Percentiles rank a stretch among this genome's conserved stretches.
Conservation (phyloP, 2,113 vertebrate species). For the Eleginops maclovinus region DNA sequence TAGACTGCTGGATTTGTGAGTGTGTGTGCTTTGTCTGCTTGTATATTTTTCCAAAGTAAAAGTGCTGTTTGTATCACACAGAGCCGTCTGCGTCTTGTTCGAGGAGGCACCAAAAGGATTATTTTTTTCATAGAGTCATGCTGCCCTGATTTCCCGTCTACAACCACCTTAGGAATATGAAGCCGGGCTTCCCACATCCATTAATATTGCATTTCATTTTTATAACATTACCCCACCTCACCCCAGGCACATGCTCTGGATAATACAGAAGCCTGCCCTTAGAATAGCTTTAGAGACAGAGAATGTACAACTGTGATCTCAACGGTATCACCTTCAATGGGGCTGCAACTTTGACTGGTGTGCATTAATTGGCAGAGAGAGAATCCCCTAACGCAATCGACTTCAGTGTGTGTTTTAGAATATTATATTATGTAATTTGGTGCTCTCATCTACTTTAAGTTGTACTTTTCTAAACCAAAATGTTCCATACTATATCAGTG, state of each 20-base stretch:
- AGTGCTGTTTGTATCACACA: not conserved
- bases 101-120: not conserved
- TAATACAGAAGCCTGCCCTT: constrained; percentile 15
- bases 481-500: too few species aligned
- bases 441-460: constrained; percentile 5
- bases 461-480: too few species aligned
- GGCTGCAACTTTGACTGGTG: not conserved
- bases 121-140: not conserved
- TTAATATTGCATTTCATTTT: constrained; percentile 57
- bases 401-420: not conserved
- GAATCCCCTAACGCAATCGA: not conserved
- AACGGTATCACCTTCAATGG: constrained; percentile 14
- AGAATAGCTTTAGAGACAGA: constrained; percentile 13
- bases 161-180: constrained; percentile 27
- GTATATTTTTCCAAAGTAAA: not conserved
- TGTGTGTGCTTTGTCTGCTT: not conserved
- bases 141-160: constrained; percentile 19
- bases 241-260: constrained; percentile 21
- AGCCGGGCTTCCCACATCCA: constrained; percentile 7
- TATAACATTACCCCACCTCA: constrained; percentile 36
- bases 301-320: not conserved
- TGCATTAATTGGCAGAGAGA: constrained; percentile 5
- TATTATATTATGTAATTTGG: not conserved
- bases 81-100: not conserved
- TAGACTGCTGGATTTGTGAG: constrained; percentile 37